Evolutionary conservation across 2,797 vertebrate species (phyloP).

Genomic region (Nannoperca australis): DNA sequence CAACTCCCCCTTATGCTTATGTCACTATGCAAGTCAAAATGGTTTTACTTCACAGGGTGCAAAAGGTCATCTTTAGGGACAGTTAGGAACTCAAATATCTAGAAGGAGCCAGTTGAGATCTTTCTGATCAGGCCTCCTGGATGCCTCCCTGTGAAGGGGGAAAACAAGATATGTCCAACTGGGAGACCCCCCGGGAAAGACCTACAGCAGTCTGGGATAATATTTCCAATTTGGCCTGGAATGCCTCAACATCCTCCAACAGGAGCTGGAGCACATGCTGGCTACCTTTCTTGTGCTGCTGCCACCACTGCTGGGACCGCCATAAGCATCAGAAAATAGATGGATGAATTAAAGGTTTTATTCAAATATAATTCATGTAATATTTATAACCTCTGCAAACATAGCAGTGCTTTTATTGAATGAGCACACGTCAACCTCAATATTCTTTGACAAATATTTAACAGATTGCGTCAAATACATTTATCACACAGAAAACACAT

Average conservation of each 20-base stretch:
- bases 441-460: background rate
- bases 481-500: slow-evolving; percentile 10
- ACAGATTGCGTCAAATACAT: background rate
- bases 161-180: slow-evolving; percentile 4
- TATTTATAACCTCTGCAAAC: background rate
- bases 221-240: slow-evolving; percentile 22
- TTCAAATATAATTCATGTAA: background rate
- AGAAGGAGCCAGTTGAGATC: background rate
- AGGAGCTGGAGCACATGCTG: background rate
- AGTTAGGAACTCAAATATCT: background rate
- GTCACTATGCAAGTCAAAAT: background rate
- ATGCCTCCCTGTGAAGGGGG: background rate
- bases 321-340: background rate
- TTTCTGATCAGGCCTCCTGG: slow-evolving; percentile 3
- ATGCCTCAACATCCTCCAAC: background rate
- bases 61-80: background rate
- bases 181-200: slow-evolving; percentile 2
- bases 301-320: background rate
- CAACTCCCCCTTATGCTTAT: background rate
- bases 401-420: background rate
- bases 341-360: background rate
- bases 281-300: background rate
- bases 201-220: background rate
- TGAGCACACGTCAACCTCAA: background rate
- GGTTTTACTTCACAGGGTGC: background rate